phyloP scores from a whole-genome alignment of 2,113 vertebrate genomes.

The Chionis minor region DNA sequence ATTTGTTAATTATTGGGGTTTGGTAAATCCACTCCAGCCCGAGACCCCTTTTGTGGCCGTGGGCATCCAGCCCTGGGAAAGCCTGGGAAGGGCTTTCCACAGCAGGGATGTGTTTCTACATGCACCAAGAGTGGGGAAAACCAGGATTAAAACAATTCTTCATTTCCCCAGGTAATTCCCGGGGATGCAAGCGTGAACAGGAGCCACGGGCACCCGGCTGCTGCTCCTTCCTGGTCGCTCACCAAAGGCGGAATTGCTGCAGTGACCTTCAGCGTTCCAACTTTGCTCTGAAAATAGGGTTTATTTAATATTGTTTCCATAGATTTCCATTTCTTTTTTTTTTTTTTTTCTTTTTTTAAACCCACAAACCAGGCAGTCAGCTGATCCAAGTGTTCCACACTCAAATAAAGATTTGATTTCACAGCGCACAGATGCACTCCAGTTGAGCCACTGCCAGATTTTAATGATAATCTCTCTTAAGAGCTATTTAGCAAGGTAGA shows the following conservation, averaged over 20 bases:
- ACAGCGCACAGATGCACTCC: background rate
- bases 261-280: background rate
- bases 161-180: background rate
- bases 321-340: background rate
- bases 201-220: background rate
- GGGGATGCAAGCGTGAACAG: background rate
- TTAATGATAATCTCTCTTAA: background rate
- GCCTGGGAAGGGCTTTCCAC: background rate
- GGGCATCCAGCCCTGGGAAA: background rate
- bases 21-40: fast-evolving
- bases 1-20: background rate
- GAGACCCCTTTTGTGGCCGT: fast-evolving
- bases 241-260: background rate
- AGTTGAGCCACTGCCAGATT: background rate
- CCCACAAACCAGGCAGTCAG: fast-evolving
- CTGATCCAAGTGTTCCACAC: background rate
- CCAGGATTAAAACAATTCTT: background rate
- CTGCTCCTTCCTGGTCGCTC: background rate
- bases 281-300: background rate
- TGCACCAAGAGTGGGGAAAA: background rate
- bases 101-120: background rate
- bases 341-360: background rate
- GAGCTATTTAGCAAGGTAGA: background rate
- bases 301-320: background rate
- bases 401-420: background rate